These are phyloP conservation scores for Paralichthys olivaceus DNA, from an alignment of 2,113 vertebrate species.

Conservation along the genomic window DNA sequence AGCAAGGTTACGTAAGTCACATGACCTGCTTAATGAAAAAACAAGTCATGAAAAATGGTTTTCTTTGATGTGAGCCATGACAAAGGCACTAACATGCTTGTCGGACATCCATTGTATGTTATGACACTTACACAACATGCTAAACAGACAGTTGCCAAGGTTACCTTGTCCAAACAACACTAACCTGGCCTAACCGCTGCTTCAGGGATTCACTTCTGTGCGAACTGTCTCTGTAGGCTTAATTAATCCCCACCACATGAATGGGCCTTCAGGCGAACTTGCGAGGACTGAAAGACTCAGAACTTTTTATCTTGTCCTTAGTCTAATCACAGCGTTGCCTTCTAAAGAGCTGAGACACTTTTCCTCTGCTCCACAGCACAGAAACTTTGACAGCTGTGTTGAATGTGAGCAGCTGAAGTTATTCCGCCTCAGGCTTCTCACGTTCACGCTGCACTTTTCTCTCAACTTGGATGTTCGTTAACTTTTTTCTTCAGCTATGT, in stretches of 20 bases:
- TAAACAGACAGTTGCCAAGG: constrained; percentile 39
- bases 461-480: constrained; percentile 29
- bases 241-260: constrained; percentile 71
- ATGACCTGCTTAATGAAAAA: constrained; percentile 18
- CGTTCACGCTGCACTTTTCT: constrained; percentile 28
- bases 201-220: constrained; percentile 45
- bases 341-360: constrained; percentile 41
- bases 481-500: constrained; percentile 42
- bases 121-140: constrained; percentile 6
- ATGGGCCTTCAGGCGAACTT: constrained; percentile 60
- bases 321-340: constrained; percentile 54
- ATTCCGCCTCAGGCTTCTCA: constrained; percentile 40
- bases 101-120: not conserved
- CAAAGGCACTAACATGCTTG: not conserved
- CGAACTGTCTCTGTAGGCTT: constrained; percentile 55
- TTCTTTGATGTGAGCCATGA: not conserved
- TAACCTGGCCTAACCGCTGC: constrained; percentile 32
- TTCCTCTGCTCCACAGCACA: constrained; percentile 27
- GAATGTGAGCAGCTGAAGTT: constrained; percentile 31
- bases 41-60: not conserved
- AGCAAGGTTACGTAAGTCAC: constrained; percentile 44
- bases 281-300: constrained; percentile 45
- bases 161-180: constrained; percentile 53
- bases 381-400: constrained; percentile 31
- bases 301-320: constrained; percentile 49